These are phyloP conservation scores for Diacarnus erythraeanus DNA, from an alignment of 37 sponge, comb jelly and placozoan genomes.

Conservation along the genomic window DNA sequence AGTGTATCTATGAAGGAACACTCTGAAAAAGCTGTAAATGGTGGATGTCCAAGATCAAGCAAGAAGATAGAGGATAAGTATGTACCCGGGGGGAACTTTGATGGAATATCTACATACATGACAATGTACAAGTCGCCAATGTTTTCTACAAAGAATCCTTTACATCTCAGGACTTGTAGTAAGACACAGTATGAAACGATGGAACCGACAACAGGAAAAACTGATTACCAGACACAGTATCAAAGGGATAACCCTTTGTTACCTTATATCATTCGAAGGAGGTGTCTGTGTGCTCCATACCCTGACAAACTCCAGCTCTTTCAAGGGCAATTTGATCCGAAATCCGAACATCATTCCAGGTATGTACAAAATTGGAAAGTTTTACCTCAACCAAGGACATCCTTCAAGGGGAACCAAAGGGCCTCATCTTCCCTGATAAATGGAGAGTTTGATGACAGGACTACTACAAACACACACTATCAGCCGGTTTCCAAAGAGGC, in stretches of 20 bases:
- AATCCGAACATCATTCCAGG: background rate
- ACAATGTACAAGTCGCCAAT: background rate
- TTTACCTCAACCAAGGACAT: background rate
- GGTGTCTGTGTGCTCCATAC: background rate
- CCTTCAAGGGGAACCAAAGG: background rate
- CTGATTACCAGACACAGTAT: background rate
- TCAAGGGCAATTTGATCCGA: background rate
- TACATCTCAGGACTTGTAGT: background rate
- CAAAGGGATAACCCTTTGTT: background rate
- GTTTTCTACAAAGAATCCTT: background rate
- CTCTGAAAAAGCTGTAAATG: background rate
- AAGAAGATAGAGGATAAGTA: background rate
- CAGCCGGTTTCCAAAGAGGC: background rate
- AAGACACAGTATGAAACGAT: background rate
- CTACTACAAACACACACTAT: background rate
- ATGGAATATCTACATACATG: background rate
- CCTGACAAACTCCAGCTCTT: slow-evolving; percentile 1
- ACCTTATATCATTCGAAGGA: background rate
- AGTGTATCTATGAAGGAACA: slow-evolving; percentile 4
- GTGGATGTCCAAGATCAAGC: background rate
- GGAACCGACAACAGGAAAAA: background rate
- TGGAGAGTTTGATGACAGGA: slow-evolving; percentile 7
- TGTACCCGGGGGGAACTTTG: background rate
- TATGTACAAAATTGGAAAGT: background rate
- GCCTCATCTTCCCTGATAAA: background rate